Base-by-base conservation (phyloP, 1,140 invertebrate species). In the Stenopsyche tienmushanensis region DNA sequence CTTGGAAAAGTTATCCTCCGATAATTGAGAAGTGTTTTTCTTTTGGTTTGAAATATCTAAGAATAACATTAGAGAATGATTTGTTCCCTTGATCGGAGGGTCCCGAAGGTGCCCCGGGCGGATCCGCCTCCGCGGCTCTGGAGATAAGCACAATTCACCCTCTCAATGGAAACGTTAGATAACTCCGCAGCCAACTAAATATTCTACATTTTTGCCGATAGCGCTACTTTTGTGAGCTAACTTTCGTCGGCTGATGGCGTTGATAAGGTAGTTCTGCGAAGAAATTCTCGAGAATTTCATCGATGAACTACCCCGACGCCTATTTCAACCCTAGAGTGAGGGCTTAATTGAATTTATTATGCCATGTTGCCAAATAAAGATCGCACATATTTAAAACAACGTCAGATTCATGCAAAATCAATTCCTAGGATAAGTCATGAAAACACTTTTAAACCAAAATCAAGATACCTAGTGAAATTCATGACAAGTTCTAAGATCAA, bases 41-140 rank as follows among this genome's bases (percentile, higher is more conserved):
- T 62, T 62, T 17, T n/a, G 24, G 49, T 62, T 52, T 62, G 59
- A 62, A 62, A 62, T 62, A 62, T 50, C 59, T 29, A 52, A 52
- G 47, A 62, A 62, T 62, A 62, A 50, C 26, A 62, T 50, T 50
- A 34, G 44, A 50, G 49, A 62, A 62, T 34, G 44, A 52, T 50
- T 62, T 62, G 44, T 29, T 52, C 21, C 20, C 44, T 13, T 21
- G 29, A 39, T 58, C 54, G 34, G 34, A 41, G 25, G 13, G 41
- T 17, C 54, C 54, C 25, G 13, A 10, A 5, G 52, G n/a, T 3
- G 17, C 23, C 24, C 47, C 50, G 10, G 10, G 39, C 49, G 49
- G 3, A 10, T 41, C 63, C 21, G 21, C 10, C 50, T 29, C 29
- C 39, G 42, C 41, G 10, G 20, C 23, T 39, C 9, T 8, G 15